Base-by-base conservation (phyloP, 2,113 vertebrate genomes). In the Dasyprocta punctata region DNA sequence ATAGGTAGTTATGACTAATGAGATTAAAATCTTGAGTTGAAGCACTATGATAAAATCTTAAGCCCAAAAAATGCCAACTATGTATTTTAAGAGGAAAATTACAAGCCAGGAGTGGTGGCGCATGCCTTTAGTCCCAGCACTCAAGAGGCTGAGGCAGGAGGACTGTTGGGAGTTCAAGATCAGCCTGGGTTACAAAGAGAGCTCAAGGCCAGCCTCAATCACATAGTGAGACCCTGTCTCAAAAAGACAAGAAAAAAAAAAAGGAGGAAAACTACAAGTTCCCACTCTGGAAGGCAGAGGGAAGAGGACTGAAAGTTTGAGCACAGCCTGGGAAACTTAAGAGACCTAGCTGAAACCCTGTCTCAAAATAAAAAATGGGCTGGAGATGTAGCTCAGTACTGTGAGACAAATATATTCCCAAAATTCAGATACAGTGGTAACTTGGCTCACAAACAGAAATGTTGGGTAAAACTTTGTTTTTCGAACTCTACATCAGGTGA, bases 11-110 rank as follows among this genome's bases (percentile, higher is more conserved):
- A 91, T 49, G 30, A 90, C 65, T 95, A 91, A 78, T 67, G 41
- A 89, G 80, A 97, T 85, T 41, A 92, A 93, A 92, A 89, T 52
- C 49, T 92, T 87, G 19, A 33, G 16, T 83, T 95, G 52, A 60
- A 92, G 19, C 30, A 94, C 13, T 95, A 47, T 82, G 28, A 96
- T 60, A 93, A 87, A 90, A 96, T 82, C 16, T 77, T 73, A 73
- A n/a, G 73, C 44, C 24, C 73, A 47, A 91, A 95, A 93, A 92
- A 52, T 22, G 82, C 49, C 38, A 91, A 93, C 19, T 83, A 92
- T 16, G 17, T 85, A 78, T 86, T 90, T 94, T 33, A 87, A 7
- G 47, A 85, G 28, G 36, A 96, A 97, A 96, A 90, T 4, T 5
- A 17, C 30, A 96, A 82, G 11, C n/a, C n/a, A n/a, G n/a, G n/a